These are phyloP conservation scores for Zaprionus africanus DNA, from an alignment of 1,140 invertebrate species.

Conservation along the genomic window DNA sequence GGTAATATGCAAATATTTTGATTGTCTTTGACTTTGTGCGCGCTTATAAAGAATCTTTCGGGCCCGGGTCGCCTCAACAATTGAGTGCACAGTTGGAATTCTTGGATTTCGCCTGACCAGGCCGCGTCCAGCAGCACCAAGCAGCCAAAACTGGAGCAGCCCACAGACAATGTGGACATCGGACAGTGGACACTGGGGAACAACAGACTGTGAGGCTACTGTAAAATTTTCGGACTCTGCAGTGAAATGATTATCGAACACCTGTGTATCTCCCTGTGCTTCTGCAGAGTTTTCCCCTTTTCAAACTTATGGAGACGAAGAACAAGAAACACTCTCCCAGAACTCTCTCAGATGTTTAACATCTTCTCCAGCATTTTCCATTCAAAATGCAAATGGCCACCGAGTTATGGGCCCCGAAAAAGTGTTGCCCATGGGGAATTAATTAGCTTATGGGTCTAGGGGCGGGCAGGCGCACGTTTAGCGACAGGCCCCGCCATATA, in stretches of 20 bases:
- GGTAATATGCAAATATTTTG: conserved; percentile 83
- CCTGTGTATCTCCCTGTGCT: conserved; percentile 61
- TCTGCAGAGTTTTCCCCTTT: not conserved
- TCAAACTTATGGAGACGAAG: not conserved
- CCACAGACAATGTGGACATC: conserved; percentile 18
- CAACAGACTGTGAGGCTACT: conserved; percentile 11
- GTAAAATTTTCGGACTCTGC: conserved; percentile 61
- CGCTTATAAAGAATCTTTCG: conserved; percentile 80
- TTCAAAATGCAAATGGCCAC: conserved; percentile 63
- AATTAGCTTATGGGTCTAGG: conserved; percentile 63
- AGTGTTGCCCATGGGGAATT: conserved; percentile 80
- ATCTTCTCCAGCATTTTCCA: conserved; percentile 33
- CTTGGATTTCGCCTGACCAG: conserved; percentile 55
- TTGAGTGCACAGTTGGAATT: conserved; percentile 79
- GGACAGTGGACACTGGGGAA: conserved; percentile 28
- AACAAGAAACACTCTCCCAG: not conserved
- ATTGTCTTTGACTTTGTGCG: conserved; percentile 83
- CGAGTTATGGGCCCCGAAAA: conserved; percentile 46
- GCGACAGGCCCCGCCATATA: conserved; percentile 18
- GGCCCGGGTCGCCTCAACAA: conserved; percentile 59
- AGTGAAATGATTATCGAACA: conserved; percentile 80
- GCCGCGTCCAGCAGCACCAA: conserved; percentile 7
- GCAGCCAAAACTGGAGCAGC: conserved; percentile 72
- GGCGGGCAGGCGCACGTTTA: conserved; percentile 33
- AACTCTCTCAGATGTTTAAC: not conserved